Base-by-base conservation (phyloP, 2,888 invertebrate species). In the Ceraclea dissimilis region DNA sequence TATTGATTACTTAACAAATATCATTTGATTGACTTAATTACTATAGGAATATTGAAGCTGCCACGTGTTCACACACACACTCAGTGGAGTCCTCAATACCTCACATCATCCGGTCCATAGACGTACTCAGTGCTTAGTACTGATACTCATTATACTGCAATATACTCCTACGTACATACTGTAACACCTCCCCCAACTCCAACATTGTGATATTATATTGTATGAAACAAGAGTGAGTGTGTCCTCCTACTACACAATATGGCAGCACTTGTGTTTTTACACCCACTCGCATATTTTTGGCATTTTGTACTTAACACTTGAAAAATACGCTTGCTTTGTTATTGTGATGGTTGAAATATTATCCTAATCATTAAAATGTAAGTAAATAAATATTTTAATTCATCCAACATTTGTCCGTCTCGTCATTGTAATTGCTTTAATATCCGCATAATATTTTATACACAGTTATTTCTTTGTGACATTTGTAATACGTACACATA, bases 331-430 rank as follows among this genome's bases (percentile, higher is more conserved):
- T 59, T 56, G 59, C 61, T 57, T 57, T 60, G n/a, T n/a, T n/a
- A 58, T 61, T 61, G 61, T 59, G 61, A 61, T 54, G 59, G 59
- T 61, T 59, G 58, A 56, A 60, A 58, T 58, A 39, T 39, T 8
- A 39, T 55, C 48, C 59, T 59, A 59, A 59, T 59, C 57, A 59
- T 57, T 54, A 54, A 61, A 61, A 57, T 56, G 58, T 53, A 53
- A 58, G 51, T 51, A 50, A 59, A 51, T 57, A 43, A 39, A 39
- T 39, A n/a, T 39, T n/a, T n/a, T 13, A 39, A 39, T 2, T 39
- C 39, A 39, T 39, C 8, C 13, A 39, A 39, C 5, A 4, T 39
- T 39, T 39, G 16, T 39, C 13, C 16, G 16, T 31, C 8, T 31
- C 31, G 31, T 39, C 13, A 39, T 39, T 13, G 10, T 26, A 4